Conservation (phyloP, 2,888 invertebrate species). For the Cryptocephalus primarius region DNA sequence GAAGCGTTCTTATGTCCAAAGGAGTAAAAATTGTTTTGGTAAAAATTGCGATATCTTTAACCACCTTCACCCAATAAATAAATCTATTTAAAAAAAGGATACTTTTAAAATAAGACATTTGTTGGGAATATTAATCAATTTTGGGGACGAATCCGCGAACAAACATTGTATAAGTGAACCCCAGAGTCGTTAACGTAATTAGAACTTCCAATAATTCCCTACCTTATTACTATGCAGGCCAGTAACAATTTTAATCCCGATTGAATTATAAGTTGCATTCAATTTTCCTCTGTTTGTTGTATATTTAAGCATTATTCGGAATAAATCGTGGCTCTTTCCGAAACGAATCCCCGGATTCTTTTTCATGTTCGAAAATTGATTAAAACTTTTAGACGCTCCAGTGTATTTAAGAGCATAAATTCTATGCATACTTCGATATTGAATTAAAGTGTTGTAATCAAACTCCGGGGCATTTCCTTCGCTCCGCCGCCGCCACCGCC, state of each 20-base stretch:
- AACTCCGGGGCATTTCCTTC: constrained; percentile 22
- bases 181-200: constrained; percentile 10
- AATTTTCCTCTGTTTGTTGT: constrained; percentile 18
- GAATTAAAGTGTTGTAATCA: constrained; percentile 38
- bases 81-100: too few relatives aligned
- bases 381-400: constrained; percentile 37
- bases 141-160: too few relatives aligned
- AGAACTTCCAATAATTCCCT: constrained; percentile 9
- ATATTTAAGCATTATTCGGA: constrained; percentile 4
- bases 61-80: too few relatives aligned
- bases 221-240: constrained; percentile 17
- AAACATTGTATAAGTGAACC: too few relatives aligned
- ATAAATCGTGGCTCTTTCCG: too few relatives aligned
- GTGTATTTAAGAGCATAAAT: constrained; percentile 39
- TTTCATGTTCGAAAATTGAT: constrained; percentile 39
- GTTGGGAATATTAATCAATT: too few relatives aligned
- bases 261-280: constrained; percentile 19
- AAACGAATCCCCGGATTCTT: constrained; percentile 21
- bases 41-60: too few relatives aligned
- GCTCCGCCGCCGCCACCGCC: constrained; percentile 14
- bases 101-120: too few relatives aligned
- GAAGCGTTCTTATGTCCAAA: too few relatives aligned
- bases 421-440: constrained; percentile 40
- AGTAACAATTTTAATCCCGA: constrained; percentile 20
- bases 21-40: too few relatives aligned